A percentile compares a stretch with the other conserved stretches of the same genome.
phyloP scores from a whole-genome alignment of 1,140 invertebrate genomes.

The Oscheius sp. region DNA sequence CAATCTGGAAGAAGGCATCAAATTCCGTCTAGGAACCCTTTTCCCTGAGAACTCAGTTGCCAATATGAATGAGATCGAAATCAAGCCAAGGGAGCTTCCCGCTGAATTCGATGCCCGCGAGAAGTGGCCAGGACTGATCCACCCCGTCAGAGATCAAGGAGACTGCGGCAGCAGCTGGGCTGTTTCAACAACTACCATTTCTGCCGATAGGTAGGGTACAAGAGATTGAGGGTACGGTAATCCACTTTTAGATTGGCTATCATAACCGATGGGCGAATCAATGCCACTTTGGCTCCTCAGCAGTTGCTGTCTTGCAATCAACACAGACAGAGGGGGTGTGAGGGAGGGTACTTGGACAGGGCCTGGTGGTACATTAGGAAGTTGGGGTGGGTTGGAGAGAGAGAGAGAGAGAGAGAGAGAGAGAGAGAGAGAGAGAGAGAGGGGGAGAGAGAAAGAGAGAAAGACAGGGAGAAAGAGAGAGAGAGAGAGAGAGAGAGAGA shows the following conservation, averaged over 20 bases:
- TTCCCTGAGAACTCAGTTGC: constrained; percentile 57
- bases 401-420: no score
- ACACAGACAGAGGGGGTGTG: constrained; percentile 75
- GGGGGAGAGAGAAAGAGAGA: no score
- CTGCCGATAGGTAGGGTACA: constrained; percentile 35
- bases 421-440: no score
- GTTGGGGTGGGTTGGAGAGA: constrained; percentile 71
- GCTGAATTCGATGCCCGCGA: constrained; percentile 73
- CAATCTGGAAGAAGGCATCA: constrained; percentile 76
- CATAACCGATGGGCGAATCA: constrained; percentile 44
- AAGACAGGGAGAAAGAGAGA: no score
- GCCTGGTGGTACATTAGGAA: constrained; percentile 83
- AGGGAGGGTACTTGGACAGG: constrained; percentile 80
- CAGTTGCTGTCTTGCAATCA: constrained; percentile 83
- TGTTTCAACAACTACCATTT: constrained; percentile 71
- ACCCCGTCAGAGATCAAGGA: constrained; percentile 77
- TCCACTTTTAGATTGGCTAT: constrained; percentile 41
- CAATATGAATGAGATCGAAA: constrained; percentile 66
- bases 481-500: no score
- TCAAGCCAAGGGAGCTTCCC: constrained; percentile 53
- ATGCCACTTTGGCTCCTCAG: constrained; percentile 72
- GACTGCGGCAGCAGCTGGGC: constrained; percentile 90
- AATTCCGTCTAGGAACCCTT: constrained; percentile 72
- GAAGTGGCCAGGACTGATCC: constrained; percentile 74
- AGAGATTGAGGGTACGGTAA: not conserved